These are phyloP conservation scores for Lydus trimaculatus DNA, from an alignment of 2,888 invertebrate species.

Conservation along the genomic window DNA sequence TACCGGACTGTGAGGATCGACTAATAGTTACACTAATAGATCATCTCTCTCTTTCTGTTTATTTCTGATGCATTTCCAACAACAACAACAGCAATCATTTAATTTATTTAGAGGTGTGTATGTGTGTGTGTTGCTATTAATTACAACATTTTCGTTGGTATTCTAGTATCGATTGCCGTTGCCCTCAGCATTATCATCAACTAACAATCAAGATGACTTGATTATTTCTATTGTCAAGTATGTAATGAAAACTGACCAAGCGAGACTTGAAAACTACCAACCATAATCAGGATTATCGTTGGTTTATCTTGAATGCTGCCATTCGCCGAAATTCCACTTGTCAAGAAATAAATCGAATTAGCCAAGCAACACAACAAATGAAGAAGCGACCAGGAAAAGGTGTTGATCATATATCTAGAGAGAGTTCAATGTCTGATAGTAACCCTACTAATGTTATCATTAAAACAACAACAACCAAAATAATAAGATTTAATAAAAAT, in stretches of 20 bases:
- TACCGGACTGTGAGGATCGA: constrained; percentile 7
- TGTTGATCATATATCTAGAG: neutral
- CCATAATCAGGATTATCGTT: constrained; percentile 6
- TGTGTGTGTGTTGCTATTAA: constrained; percentile 12
- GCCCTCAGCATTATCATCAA: neutral
- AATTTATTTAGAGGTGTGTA: neutral
- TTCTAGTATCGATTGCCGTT: constrained; percentile 6
- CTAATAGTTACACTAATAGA: neutral
- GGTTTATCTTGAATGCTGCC: constrained; percentile 4
- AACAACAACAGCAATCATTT: neutral
- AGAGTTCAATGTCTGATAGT: neutral
- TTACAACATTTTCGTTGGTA: constrained; percentile 8
- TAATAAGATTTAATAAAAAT: constrained; percentile 38
- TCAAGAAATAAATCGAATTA: constrained; percentile 3
- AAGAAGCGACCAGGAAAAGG: neutral
- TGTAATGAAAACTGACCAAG: constrained; percentile 11
- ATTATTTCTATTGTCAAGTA: constrained; percentile 15
- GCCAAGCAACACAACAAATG: neutral
- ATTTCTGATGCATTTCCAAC: constrained; percentile 3
- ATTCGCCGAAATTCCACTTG: neutral
- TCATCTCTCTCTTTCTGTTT: neutral
- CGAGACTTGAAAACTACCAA: constrained; percentile 15
- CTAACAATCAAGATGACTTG: constrained; percentile 13
- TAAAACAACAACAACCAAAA: neutral
- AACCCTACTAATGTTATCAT: neutral